These are phyloP conservation scores for Plemyria rubiginata DNA, from an alignment of 2,888 invertebrate species.

Conservation along the genomic window DNA sequence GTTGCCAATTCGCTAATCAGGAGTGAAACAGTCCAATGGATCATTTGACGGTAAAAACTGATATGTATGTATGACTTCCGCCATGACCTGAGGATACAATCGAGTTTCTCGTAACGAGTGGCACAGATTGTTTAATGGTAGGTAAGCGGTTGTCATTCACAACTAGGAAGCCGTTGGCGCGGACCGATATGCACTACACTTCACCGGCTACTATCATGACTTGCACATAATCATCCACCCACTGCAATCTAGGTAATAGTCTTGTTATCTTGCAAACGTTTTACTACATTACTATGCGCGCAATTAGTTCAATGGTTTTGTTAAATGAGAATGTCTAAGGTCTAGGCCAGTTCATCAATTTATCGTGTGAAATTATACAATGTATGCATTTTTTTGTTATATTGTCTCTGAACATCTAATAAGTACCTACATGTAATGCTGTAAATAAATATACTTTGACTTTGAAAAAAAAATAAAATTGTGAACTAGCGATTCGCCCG, in stretches of 20 bases:
- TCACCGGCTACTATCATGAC: conserved; percentile 26
- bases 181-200: conserved; percentile 41
- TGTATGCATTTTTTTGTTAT: too few relatives aligned
- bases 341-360: too few relatives aligned
- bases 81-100: conserved; percentile 6
- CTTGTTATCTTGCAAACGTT: conserved; percentile 19
- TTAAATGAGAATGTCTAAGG: not conserved
- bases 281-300: conserved; percentile 10
- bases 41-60: not conserved
- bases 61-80: not conserved
- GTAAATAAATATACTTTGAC: too few relatives aligned
- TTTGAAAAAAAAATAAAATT: too few relatives aligned
- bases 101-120: conserved; percentile 20
- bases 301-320: not conserved
- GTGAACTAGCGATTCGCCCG: too few relatives aligned
- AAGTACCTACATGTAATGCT: too few relatives aligned
- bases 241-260: conserved; percentile 12
- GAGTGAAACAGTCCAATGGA: not conserved
- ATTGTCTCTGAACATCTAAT: too few relatives aligned
- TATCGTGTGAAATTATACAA: too few relatives aligned
- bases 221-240: conserved; percentile 11
- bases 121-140: conserved; percentile 13
- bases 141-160: conserved; percentile 39
- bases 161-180: conserved; percentile 24
- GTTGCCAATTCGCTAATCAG: too few relatives aligned